phyloP scores from a whole-genome alignment of 2,888 invertebrate species.

The Acronicta psi region DNA sequence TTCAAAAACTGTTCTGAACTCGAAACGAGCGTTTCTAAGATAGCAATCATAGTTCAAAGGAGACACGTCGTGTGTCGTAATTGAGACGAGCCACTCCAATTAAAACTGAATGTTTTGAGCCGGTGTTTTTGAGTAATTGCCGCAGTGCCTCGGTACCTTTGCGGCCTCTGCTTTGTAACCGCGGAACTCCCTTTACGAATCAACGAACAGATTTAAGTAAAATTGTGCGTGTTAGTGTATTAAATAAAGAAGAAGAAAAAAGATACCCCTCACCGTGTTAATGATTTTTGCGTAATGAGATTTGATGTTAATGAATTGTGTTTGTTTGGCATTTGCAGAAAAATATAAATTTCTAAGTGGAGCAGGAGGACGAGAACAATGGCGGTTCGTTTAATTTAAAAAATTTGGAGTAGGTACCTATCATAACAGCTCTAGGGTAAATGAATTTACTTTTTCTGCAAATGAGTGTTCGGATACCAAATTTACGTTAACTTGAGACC shows the following conservation, averaged over 20 bases:
- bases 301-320: constrained; percentile 34
- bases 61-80: constrained; percentile 77
- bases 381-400: background rate
- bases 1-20: constrained; percentile 25
- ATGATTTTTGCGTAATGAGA: constrained; percentile 47
- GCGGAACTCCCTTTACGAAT: constrained; percentile 61
- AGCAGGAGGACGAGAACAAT: no score
- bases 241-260: constrained; percentile 60
- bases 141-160: constrained; percentile 62
- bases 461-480: background rate
- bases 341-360: background rate
- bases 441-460: background rate
- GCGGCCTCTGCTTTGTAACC: constrained; percentile 60
- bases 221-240: constrained; percentile 65
- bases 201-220: constrained; percentile 61
- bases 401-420: no score
- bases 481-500: background rate
- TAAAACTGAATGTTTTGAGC: constrained; percentile 81
- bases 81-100: constrained; percentile 83
- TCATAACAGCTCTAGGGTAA: no score
- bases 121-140: constrained; percentile 76
- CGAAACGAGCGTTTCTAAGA: constrained; percentile 68
- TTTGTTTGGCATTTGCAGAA: constrained; percentile 1
- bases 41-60: constrained; percentile 82
- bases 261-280: constrained; percentile 56